A percentile compares a stretch with the other conserved stretches of the same genome.
phyloP scores from a whole-genome alignment of 2,888 invertebrate genomes.

The Limnephilus lunatus region DNA sequence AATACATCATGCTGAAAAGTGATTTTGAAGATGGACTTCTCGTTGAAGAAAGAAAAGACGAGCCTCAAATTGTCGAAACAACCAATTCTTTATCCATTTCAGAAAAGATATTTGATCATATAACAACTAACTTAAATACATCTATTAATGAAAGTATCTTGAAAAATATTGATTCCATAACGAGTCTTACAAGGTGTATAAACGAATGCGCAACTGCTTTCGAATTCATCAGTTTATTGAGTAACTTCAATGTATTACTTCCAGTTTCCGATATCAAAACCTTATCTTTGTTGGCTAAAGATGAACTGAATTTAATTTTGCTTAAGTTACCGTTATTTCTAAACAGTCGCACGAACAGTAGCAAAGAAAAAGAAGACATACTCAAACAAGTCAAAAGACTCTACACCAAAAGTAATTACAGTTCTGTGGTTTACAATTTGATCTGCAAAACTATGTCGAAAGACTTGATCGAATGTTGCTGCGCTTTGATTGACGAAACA shows the following conservation, averaged over 20 bases:
- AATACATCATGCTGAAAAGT: constrained; percentile 72
- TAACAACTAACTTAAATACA: constrained; percentile 34
- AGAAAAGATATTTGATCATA: constrained; percentile 68
- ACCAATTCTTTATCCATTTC: constrained; percentile 41
- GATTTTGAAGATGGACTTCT: constrained; percentile 71
- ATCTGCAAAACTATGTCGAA: constrained; percentile 55
- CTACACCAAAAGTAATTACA: constrained; percentile 51
- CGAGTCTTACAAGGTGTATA: constrained; percentile 2
- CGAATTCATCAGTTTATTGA: constrained; percentile 56
- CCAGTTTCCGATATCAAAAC: constrained; percentile 5
- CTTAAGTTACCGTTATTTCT: constrained; percentile 41
- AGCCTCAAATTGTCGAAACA: neutral
- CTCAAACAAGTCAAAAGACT: constrained; percentile 49
- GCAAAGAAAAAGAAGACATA: constrained; percentile 41
- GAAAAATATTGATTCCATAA: constrained; percentile 4
- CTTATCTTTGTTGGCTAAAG: constrained; percentile 31
- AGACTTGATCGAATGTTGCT: constrained; percentile 56
- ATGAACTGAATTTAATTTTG: constrained; percentile 43
- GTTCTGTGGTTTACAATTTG: constrained; percentile 28
- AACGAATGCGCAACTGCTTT: constrained; percentile 50
- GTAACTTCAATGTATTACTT: constrained; percentile 37
- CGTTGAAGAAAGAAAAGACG: constrained; percentile 32
- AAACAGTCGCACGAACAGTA: constrained; percentile 8
- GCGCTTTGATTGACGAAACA: constrained; percentile 39
- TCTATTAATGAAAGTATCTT: constrained; percentile 28